These are phyloP conservation scores for Amphipoea oculea DNA, from an alignment of 2,888 invertebrate genomes.

Conservation along the genomic window DNA sequence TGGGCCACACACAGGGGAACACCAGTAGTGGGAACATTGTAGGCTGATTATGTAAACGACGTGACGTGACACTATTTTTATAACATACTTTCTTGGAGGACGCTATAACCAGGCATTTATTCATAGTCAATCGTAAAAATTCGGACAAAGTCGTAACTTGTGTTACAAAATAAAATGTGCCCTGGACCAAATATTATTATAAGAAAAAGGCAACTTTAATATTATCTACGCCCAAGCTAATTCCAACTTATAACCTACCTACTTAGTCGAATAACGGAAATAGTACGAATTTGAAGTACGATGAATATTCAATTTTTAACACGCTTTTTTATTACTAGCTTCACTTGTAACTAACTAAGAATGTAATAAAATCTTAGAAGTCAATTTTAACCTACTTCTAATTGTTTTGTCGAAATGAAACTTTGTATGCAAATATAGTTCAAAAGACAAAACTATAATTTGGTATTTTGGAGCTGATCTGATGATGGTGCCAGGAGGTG, in stretches of 20 bases:
- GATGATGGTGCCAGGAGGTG: no score
- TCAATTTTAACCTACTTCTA: background rate
- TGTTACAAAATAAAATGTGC: constrained; percentile 5
- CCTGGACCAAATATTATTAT: background rate
- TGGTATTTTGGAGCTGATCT: no score
- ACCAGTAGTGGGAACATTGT: no score
- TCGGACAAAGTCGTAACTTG: constrained; percentile 30
- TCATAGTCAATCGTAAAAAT: constrained; percentile 44
- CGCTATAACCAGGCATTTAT: constrained; percentile 25
- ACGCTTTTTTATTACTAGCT: background rate
- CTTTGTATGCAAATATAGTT: no score
- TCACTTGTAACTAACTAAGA: background rate
- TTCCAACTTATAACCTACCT: no score
- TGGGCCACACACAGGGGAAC: no score
- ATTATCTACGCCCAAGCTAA: no score
- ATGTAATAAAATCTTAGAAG: background rate
- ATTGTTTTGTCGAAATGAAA: no score
- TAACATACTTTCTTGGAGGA: constrained; percentile 5
- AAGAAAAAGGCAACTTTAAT: background rate
- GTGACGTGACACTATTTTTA: background rate
- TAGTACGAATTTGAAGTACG: no score
- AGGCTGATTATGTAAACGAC: no score
- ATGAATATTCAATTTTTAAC: background rate
- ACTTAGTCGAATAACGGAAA: no score
- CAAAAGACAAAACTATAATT: no score